A percentile compares a stretch with the other conserved stretches of the same genome.
These are phyloP conservation scores for Catalaphyllia jardinei DNA, from an alignment of 64 coral and sea anemone species.

Conservation along the genomic window DNA sequence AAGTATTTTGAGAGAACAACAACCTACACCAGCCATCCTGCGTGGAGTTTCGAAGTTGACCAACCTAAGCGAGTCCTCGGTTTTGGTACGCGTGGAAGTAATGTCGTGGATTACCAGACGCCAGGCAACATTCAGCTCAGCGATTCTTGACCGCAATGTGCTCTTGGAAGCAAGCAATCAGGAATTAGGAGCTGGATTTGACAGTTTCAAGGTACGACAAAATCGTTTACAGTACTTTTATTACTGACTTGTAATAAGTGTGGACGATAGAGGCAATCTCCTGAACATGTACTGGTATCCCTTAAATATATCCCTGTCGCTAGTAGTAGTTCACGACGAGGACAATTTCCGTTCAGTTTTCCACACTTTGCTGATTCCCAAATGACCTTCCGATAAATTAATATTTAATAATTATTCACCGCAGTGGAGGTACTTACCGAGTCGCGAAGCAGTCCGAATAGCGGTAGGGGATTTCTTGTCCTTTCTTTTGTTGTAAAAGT, in stretches of 20 bases:
- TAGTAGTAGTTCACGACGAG: not conserved
- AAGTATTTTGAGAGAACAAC: constrained; percentile 6
- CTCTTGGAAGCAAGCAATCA: not conserved
- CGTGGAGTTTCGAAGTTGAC: constrained; percentile 13
- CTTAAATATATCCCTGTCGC: too few relatives aligned
- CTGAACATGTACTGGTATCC: not conserved
- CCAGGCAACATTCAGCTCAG: constrained; percentile 4
- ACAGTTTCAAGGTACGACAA: constrained; percentile 4
- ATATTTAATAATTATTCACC: too few relatives aligned
- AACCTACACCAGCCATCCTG: not conserved
- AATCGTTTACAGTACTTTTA: not conserved
- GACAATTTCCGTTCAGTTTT: not conserved
- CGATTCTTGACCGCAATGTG: not conserved
- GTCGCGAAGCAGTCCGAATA: too few relatives aligned
- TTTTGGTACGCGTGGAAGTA: constrained; percentile 22
- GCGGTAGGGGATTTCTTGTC: too few relatives aligned
- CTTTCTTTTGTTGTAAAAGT: too few relatives aligned
- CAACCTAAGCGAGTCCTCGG: not conserved
- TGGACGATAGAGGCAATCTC: too few relatives aligned
- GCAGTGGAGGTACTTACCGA: too few relatives aligned
- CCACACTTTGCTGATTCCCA: too few relatives aligned
- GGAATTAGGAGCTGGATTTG: constrained; percentile 14
- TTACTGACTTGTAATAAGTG: not conserved
- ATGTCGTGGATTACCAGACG: not conserved
- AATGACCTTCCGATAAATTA: too few relatives aligned